Percentiles rank a stretch among this genome's conserved stretches.
Evolutionary conservation across 2,797 vertebrate species (phyloP).

Genomic region (Sarcoramphus papa): DNA sequence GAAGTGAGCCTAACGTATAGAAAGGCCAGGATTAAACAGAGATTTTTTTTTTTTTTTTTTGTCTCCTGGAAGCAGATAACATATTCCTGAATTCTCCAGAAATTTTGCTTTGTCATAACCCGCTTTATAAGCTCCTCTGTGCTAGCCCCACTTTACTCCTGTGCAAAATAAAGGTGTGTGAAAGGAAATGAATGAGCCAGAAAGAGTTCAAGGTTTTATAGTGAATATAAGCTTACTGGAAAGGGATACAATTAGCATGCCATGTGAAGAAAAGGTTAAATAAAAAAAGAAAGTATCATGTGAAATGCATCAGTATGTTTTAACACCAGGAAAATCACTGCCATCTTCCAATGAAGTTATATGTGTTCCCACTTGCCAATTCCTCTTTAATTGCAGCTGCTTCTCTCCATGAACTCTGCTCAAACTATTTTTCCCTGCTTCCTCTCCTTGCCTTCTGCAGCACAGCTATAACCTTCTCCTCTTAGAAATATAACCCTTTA

Average conservation of each 20-base stretch:
- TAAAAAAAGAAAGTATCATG: neutral
- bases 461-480: neutral
- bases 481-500: neutral
- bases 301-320: neutral
- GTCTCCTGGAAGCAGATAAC: neutral
- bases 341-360: neutral
- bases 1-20: neutral
- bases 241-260: neutral
- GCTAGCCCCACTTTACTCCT: neutral
- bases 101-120: neutral
- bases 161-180: neutral
- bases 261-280: neutral
- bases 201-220: neutral
- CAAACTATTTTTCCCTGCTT: neutral
- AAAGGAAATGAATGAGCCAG: neutral
- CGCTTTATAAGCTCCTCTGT: neutral
- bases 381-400: neutral
- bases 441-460: neutral
- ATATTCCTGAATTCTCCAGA: neutral
- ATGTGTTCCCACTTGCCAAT: neutral
- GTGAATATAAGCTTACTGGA: neutral
- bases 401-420: neutral
- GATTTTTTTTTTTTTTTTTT: neutral
- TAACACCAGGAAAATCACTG: neutral
- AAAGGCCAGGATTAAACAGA: neutral